Base-by-base conservation (phyloP, 2,797 vertebrate species). In the Takifugu ocellatus region DNA sequence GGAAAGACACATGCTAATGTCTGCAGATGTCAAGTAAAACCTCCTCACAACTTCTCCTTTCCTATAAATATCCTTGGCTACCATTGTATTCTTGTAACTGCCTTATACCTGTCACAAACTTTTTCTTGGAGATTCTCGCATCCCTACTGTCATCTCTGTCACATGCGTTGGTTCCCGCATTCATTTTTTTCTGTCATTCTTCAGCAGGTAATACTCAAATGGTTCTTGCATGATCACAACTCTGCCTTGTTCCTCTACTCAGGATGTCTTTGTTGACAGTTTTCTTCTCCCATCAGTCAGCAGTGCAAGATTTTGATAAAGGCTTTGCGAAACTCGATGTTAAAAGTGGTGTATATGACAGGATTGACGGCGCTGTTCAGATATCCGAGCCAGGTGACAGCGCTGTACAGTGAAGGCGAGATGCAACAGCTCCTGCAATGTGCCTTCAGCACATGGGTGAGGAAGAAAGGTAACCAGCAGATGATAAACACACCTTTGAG, bases 391-490 rank as follows among this genome's bases (percentile, higher is more conserved):
- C 91, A 92, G 47, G 90, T 90, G 81, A 90, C 89, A 0, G 84
- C 84, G 45, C 90, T 91, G 84, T 91, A 90, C 48, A 91, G 88
- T 0, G 84, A 83, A 1, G 87, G 86, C 0, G 91, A 87, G 78
- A 92, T 91, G 36, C 88, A 91, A 79, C 91, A 92, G 85, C 85
- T 89, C 21, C 72, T 69, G 67, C 91, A 92, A 87, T 92, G 90
- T 16, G 90, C 90, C 57, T 89, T 90, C 55, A 92, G 70, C 54
- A 92, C 90, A 16, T 92, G 91, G 7, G 89, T 92, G 45, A 92
- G 70, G 74, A 92, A 92, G 81, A 92, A 92, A 2, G 91, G 91
- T 68, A 92, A 83, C 91, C 91, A 92, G 83, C 91, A 92, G 83
- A 92, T 91, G 75, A 92, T 91, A 77, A 92, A 92, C 55, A 92